phyloP scores from a whole-genome alignment of 2,113 vertebrate genomes.

The Cyprinodon tularosa region DNA sequence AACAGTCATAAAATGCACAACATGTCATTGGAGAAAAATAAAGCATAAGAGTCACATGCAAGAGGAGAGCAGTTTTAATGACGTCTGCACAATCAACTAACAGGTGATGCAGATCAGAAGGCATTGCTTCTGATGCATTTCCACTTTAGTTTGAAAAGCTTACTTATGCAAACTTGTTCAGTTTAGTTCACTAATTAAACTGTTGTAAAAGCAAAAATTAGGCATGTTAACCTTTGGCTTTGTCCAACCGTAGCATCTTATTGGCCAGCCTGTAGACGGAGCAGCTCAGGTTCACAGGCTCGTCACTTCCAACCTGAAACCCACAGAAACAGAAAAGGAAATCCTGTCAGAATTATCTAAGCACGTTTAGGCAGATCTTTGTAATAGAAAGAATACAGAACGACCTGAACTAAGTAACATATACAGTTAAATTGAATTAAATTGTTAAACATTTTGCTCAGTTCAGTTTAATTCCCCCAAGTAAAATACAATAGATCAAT shows the following conservation, averaged over 20 bases:
- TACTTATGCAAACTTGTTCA: conserved; percentile 8
- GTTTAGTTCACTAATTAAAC: background rate
- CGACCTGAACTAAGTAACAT: background rate
- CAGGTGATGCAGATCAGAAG: conserved; percentile 12
- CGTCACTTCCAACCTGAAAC: conserved; percentile 71
- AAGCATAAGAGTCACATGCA: background rate
- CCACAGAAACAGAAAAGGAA: background rate
- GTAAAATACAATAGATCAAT: too few relatives aligned
- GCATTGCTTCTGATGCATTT: conserved; percentile 7
- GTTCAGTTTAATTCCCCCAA: too few relatives aligned
- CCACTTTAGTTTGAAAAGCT: background rate
- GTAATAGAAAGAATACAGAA: too few relatives aligned
- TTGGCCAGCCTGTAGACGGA: conserved; percentile 75
- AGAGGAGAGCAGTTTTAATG: conserved; percentile 5
- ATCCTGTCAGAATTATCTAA: background rate
- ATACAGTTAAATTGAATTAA: background rate
- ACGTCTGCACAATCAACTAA: background rate
- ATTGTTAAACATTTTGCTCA: background rate
- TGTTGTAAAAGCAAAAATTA: background rate
- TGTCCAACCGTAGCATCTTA: conserved; percentile 77
- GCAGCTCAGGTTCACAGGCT: conserved; percentile 67
- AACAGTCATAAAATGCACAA: conserved; percentile 15
- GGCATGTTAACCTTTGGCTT: conserved; percentile 71
- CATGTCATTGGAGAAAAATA: conserved; percentile 22
- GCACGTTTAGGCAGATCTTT: background rate